These are phyloP conservation scores for Amphilophus citrinellus DNA, from an alignment of 2,113 vertebrate genomes.

Conservation along the genomic window DNA sequence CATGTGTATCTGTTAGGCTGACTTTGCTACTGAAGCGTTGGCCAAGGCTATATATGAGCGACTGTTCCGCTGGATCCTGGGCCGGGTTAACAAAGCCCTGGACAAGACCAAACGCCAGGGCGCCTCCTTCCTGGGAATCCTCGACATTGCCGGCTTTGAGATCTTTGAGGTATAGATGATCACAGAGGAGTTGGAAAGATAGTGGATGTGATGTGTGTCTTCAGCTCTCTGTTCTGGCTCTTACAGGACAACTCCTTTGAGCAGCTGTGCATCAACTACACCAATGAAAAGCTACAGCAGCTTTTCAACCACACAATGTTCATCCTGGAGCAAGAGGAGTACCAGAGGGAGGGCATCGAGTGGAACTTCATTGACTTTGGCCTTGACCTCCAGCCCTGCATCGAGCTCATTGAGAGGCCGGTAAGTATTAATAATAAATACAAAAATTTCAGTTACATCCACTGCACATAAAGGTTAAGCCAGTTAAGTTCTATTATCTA, in stretches of 20 bases:
- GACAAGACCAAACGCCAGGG: slow-evolving; percentile 96
- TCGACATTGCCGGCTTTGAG: slow-evolving; percentile 98
- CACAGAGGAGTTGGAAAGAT: not conserved
- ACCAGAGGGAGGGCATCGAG: slow-evolving; percentile 95
- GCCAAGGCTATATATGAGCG: slow-evolving; percentile 95
- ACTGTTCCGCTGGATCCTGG: slow-evolving; percentile 94
- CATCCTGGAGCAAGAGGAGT: slow-evolving; percentile 97
- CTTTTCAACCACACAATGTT: slow-evolving; percentile 99
- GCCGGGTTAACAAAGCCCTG: slow-evolving; percentile 92
- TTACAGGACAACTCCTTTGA: slow-evolving; percentile 95
- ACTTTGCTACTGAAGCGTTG: slow-evolving; percentile 93
- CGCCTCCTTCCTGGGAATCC: slow-evolving; percentile 95
- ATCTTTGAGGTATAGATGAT: slow-evolving; percentile 90
- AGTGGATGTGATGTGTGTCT: not conserved
- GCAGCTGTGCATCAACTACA: slow-evolving; percentile 98
- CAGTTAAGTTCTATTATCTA: not conserved
- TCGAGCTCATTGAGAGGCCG: slow-evolving; percentile 94
- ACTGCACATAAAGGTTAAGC: too few relatives aligned
- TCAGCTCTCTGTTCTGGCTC: not conserved
- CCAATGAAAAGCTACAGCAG: slow-evolving; percentile 97
- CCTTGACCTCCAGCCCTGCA: slow-evolving; percentile 95
- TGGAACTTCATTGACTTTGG: slow-evolving; percentile 99
- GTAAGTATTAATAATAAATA: slow-evolving; percentile 46
- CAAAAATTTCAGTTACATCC: not conserved
- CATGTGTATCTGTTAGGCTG: slow-evolving; percentile 81